Conservation (phyloP, 64 coral and sea anemone genomes). For the Anthopleura sola region DNA sequence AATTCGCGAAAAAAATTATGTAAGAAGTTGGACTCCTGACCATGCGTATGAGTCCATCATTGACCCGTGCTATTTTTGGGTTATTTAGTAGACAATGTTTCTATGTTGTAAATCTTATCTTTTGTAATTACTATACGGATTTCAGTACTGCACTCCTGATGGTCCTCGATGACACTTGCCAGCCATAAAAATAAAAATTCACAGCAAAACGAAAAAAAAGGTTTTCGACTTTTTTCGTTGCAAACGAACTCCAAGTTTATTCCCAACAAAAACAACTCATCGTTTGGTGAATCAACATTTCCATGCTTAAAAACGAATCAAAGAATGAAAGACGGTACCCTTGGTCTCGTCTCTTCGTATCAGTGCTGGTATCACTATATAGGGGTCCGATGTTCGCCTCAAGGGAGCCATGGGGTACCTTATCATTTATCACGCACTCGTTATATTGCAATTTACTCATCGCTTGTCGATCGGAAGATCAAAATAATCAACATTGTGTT, state of each 20-base stretch:
- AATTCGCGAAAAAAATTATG: no score
- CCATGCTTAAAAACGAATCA: not conserved
- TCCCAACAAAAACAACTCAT: no score
- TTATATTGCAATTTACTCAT: conserved; percentile 7
- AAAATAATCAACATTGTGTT: not conserved
- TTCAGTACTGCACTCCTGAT: no score
- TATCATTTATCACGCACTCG: not conserved
- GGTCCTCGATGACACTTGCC: not conserved
- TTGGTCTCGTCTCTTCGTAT: not conserved
- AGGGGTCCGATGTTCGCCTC: not conserved
- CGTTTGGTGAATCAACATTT: not conserved
- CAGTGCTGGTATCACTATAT: not conserved
- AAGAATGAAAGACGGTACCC: not conserved
- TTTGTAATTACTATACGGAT: no score
- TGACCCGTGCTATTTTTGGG: no score
- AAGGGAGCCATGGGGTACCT: not conserved
- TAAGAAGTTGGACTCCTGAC: no score
- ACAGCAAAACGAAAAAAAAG: no score
- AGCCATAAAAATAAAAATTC: not conserved
- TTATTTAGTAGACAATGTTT: no score
- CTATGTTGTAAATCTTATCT: no score
- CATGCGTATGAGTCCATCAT: no score
- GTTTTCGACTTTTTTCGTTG: no score
- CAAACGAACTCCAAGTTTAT: no score
- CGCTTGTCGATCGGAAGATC: not conserved